Base-by-base conservation (phyloP, 2,797 vertebrate species). In the Ctenopoma multispine region DNA sequence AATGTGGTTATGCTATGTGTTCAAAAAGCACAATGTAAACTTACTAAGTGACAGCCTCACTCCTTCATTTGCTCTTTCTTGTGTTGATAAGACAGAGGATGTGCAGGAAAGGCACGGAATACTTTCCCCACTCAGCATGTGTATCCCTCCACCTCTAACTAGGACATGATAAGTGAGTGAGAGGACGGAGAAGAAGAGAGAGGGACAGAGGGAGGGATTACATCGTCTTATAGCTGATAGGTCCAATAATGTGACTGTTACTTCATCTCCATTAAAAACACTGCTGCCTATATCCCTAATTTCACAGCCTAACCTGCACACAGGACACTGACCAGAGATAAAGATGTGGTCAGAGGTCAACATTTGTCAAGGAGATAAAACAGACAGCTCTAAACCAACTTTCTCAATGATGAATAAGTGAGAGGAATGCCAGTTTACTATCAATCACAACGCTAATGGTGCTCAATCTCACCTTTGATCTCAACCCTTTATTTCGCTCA, bases 331-430 rank as follows among this genome's bases (percentile, higher is more conserved):
- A 82, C 57, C 82, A 86, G 80, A 87, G 67, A 65, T 75, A 70
- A 81, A 50, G 46, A 64, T 2, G 21, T 49, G 82, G 83, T 89
- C 85, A 89, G 67, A 88, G 89, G 90, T 86, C 83, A 72, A 40
- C 78, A 82, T 90, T 84, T 65, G 84, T 90, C 87, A 87, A 38
- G 18, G 68, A 87, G 88, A 89, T 89, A 90, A 89, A 82, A 73
- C 60, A 66, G 76, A 73, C 77, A 82, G 56, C 55, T 50, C 43
- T n/a, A 31, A 61, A 63, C 51, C 21, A 67, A 49, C 49, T 43
- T 67, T 75, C 60, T 43, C 49, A 48, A 31, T 55, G 69, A 57
- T 10, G 0, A 83, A 73, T 75, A 80, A 73, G 41, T 23, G 7
- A 43, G 57, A 65, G 51, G 75, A 81, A 80, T 69, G 56, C 62